phyloP scores from a whole-genome alignment of 1,140 invertebrate species.

The Heliconius melpomene region DNA sequence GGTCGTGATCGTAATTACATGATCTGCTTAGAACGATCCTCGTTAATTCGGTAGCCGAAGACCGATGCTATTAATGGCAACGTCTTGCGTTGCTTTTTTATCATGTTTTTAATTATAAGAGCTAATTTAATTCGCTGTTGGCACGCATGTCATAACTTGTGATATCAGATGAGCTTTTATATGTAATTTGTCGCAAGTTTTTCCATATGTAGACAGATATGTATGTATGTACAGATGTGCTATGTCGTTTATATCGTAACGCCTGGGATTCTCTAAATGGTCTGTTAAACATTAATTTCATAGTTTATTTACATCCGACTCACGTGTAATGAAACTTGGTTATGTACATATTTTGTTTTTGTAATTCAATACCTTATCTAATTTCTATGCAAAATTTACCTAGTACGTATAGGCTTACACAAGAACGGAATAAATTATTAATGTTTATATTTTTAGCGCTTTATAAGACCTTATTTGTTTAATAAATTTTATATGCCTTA shows the following conservation, averaged over 20 bases:
- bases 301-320: neutral
- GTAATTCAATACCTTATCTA: neutral
- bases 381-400: neutral
- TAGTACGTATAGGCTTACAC: neutral
- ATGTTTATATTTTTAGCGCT: neutral
- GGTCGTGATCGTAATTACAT: slow-evolving; percentile 63
- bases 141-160: slow-evolving; percentile 47
- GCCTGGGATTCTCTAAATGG: neutral
- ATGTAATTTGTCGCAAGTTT: slow-evolving; percentile 28
- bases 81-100: slow-evolving; percentile 52
- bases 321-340: neutral
- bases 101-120: slow-evolving; percentile 54
- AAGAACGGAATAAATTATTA: neutral
- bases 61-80: slow-evolving; percentile 64
- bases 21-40: slow-evolving; percentile 58
- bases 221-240: slow-evolving; percentile 9
- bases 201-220: slow-evolving; percentile 10
- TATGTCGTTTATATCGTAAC: neutral
- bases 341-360: neutral
- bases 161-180: slow-evolving; percentile 37
- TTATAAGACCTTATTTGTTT: neutral
- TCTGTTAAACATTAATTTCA: neutral
- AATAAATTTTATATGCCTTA: neutral
- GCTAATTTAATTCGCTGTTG: slow-evolving; percentile 55
- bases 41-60: slow-evolving; percentile 76